These are phyloP conservation scores for Nycticebus coucang DNA, from an alignment of 2,113 vertebrate species.

Conservation along the genomic window DNA sequence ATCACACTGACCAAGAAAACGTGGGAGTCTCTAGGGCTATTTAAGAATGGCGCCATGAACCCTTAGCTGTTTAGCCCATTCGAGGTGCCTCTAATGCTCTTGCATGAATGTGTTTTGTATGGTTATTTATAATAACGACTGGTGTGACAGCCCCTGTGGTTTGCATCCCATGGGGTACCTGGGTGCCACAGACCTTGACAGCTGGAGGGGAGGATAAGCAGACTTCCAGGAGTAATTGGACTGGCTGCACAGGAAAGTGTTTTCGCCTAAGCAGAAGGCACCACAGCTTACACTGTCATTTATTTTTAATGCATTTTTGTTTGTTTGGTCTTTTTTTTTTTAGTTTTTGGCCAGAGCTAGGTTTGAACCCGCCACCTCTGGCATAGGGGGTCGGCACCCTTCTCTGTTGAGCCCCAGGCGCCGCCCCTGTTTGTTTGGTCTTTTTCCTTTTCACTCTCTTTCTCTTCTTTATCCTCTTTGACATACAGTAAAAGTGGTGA, in stretches of 20 bases:
- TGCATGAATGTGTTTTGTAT: neutral
- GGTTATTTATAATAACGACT: slow-evolving; percentile 1
- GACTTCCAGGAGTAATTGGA: neutral
- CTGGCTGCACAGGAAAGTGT: neutral
- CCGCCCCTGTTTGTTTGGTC: slow-evolving; percentile 27
- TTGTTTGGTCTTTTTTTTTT: slow-evolving; percentile 62
- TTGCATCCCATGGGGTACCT: neutral
- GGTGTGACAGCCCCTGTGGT: neutral
- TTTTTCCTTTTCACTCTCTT: slow-evolving; percentile 60
- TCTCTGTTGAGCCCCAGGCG: no score
- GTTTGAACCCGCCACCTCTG: no score
- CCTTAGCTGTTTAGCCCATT: neutral
- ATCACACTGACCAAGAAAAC: neutral
- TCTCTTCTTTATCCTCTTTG: slow-evolving; percentile 45
- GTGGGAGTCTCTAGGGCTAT: neutral
- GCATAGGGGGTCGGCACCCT: no score
- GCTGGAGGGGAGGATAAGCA: neutral
- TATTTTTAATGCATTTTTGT: slow-evolving; percentile 61
- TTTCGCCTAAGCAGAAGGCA: neutral
- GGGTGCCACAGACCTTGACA: neutral
- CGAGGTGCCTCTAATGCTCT: neutral
- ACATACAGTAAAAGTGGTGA: slow-evolving; percentile 34
- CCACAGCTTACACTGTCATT: neutral
- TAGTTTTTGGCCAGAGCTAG: no score
- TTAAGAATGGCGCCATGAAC: neutral